Percentiles rank a stretch among this genome's conserved stretches.
These are phyloP conservation scores for Huso huso DNA, from an alignment of 2,797 vertebrate species.

Conservation along the genomic window DNA sequence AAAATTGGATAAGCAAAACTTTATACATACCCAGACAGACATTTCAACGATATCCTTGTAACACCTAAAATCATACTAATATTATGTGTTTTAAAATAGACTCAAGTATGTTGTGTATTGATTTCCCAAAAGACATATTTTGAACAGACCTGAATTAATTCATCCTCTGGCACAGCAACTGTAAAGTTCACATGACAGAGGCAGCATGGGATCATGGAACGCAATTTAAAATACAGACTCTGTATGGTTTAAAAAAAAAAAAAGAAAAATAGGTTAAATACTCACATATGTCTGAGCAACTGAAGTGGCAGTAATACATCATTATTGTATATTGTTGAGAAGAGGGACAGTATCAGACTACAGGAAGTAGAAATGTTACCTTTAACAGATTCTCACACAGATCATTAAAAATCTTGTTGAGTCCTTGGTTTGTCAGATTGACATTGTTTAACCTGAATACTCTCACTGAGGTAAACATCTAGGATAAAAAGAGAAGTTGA, in stretches of 20 bases:
- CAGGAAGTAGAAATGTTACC: constrained; percentile 49
- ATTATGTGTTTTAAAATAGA: too few relatives aligned
- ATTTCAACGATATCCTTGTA: too few relatives aligned
- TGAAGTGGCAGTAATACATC: too few relatives aligned
- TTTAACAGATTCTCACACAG: constrained; percentile 95
- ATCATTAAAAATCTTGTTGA: constrained; percentile 95
- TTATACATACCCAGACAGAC: too few relatives aligned
- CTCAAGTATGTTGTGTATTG: too few relatives aligned
- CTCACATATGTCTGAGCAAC: too few relatives aligned
- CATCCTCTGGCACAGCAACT: constrained; percentile 93
- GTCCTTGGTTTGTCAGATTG: constrained; percentile 85
- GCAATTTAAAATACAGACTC: constrained; percentile 96
- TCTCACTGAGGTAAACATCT: constrained; percentile 98
- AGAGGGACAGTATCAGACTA: too few relatives aligned
- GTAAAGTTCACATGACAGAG: constrained; percentile 95
- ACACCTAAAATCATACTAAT: too few relatives aligned
- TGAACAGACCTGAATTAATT: constrained; percentile 82
- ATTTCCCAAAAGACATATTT: too few relatives aligned
- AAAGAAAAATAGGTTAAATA: too few relatives aligned
- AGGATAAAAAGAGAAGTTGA: constrained; percentile 15
- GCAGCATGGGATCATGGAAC: constrained; percentile 94
- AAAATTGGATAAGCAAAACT: too few relatives aligned
- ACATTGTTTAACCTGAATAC: constrained; percentile 81
- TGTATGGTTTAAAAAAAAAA: constrained; percentile 31
- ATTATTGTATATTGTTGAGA: too few relatives aligned